Evolutionary conservation across 1,140 invertebrate species (phyloP).

Genomic region (Neodiprion lecontei): DNA sequence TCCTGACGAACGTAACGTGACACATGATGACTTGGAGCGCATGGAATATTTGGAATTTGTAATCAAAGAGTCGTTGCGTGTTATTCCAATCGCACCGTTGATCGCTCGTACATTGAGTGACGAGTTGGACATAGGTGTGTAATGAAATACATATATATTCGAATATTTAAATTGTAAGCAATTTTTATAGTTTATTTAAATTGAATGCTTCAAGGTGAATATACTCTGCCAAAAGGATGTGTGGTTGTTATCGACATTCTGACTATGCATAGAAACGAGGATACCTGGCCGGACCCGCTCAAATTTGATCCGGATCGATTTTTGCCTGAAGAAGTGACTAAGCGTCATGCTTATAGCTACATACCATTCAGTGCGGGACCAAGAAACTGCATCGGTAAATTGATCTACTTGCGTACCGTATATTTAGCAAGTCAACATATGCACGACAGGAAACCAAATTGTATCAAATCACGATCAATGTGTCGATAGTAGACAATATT

Average conservation of each 20-base stretch:
- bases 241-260: background rate
- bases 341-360: conserved; percentile 55
- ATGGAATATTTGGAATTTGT: background rate
- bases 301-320: conserved; percentile 69
- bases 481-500: background rate
- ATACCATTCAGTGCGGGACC: conserved; percentile 65
- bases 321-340: conserved; percentile 47
- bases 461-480: background rate
- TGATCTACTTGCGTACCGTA: background rate
- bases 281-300: conserved; percentile 65
- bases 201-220: background rate
- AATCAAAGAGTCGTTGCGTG: background rate
- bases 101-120: background rate
- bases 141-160: too few species aligned
- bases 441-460: background rate
- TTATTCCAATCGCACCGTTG: background rate
- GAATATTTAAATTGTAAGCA: background rate
- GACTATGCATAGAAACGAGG: conserved; percentile 40
- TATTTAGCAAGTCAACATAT: background rate
- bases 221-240: background rate
- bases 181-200: background rate
- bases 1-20: background rate
- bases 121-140: background rate
- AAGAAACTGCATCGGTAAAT: conserved; percentile 64
- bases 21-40: background rate